Base-by-base conservation (phyloP, 2,113 vertebrate species). In the Hymenochirus boettgeri region DNA sequence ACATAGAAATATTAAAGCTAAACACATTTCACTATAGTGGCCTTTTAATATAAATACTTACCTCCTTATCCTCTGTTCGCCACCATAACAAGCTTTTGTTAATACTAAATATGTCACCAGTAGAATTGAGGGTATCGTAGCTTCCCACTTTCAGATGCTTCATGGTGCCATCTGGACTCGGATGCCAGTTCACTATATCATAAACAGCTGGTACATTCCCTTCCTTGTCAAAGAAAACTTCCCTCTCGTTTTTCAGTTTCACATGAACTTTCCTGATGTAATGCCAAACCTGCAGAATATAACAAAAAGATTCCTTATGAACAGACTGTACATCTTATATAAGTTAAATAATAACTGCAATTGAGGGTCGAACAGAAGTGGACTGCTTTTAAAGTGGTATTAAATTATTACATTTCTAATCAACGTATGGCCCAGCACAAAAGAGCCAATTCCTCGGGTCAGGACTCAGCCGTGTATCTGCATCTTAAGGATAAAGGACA, bases 191-290 rank as follows among this genome's bases (percentile, higher is more conserved):
- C 22, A 74, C 29, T 50, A 75, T 60, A 17, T 71, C 66, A 15
- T 73, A 75, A 2, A 57, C 10, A 33, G 61, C 65, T 1, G 69
- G 71, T 1, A 59, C 66, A 6, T 72, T 66, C 3, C 70, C 73
- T 2, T 70, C 25, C 11, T 58, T 37, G 21, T 75, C 62, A 15
- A 72, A 75, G 24, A 21, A 54, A 9, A 73, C 12, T n/a, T 65
- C 61, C 22, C 50, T 64, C 15, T 35, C 10, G 1, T 80, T 76
- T 33, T 77, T 81, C n/a, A 85, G 81, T 48, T 69, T 81, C 64
- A 90, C 76, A 26, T 75, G 76, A 15, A 88, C 78, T 3, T 71
- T 42, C 53, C 70, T 75, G 31, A 89, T 65, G 45, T 85, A 76
- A 21, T 79, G 73, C 61, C 87, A 60, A 2, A 91, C 56, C 89